phyloP scores from a whole-genome alignment of 2,797 vertebrate species.

The Acipenser oxyrinchus region DNA sequence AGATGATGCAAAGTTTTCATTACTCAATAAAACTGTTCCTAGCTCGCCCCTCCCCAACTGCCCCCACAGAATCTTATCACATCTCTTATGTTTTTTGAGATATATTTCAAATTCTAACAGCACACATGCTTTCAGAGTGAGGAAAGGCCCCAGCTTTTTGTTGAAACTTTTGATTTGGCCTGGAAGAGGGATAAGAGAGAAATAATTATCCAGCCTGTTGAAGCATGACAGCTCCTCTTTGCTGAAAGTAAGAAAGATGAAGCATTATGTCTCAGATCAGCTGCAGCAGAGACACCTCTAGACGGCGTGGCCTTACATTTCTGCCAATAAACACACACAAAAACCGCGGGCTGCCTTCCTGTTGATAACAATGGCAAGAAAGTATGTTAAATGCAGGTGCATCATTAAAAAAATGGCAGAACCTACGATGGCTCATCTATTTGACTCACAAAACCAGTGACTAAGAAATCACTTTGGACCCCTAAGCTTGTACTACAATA shows the following conservation, averaged over 20 bases:
- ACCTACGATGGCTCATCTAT: too few species aligned
- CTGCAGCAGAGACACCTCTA: conserved; percentile 51
- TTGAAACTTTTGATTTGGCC: conserved; percentile 61
- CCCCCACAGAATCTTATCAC: too few species aligned
- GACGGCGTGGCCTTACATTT: conserved; percentile 50
- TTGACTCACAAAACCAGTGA: too few species aligned
- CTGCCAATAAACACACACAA: conserved; percentile 25
- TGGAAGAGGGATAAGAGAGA: conserved; percentile 69
- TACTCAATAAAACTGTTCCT: too few species aligned
- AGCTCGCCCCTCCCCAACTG: too few species aligned
- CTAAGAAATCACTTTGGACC: too few species aligned
- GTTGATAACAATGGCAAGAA: conserved; percentile 16
- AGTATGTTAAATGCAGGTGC: background rate
- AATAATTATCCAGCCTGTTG: conserved; percentile 75
- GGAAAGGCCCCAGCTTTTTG: conserved; percentile 49
- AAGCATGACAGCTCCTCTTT: conserved; percentile 66
- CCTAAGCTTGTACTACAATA: too few species aligned
- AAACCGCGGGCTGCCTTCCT: conserved; percentile 29
- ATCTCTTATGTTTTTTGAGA: background rate
- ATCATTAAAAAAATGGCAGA: background rate
- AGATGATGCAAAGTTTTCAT: too few species aligned
- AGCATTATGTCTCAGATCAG: conserved; percentile 60
- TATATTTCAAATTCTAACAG: background rate
- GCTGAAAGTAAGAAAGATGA: conserved; percentile 53
- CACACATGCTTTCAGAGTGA: conserved; percentile 21